These are phyloP conservation scores for Dusona sp. DNA, from an alignment of 2,888 invertebrate species.

Conservation along the genomic window DNA sequence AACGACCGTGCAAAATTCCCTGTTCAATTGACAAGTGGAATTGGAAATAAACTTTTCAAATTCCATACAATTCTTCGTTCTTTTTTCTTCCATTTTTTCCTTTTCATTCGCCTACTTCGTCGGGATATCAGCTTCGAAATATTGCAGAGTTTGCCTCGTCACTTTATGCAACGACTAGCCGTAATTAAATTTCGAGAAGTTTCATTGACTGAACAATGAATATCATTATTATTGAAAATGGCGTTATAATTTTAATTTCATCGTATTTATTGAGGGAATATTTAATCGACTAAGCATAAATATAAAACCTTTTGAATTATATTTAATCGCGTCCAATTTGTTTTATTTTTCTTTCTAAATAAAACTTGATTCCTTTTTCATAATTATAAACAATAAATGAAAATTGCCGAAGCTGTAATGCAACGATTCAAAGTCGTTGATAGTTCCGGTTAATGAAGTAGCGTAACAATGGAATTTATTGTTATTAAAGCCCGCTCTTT, in stretches of 20 bases:
- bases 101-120: background rate
- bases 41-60: constrained; percentile 61
- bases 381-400: background rate
- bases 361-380: too few relatives aligned
- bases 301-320: background rate
- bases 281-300: background rate
- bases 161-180: background rate
- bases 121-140: background rate
- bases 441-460: constrained; percentile 66
- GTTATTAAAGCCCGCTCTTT: constrained; percentile 64
- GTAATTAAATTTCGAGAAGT: constrained; percentile 17
- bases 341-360: background rate
- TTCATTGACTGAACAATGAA: background rate
- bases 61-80: constrained; percentile 42
- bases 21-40: constrained; percentile 58
- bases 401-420: constrained; percentile 7
- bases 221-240: background rate
- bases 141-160: constrained; percentile 11
- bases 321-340: too few relatives aligned
- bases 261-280: background rate
- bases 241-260: background rate
- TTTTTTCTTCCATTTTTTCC: background rate
- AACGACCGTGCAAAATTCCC: constrained; percentile 56
- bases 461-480: constrained; percentile 69
- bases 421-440: constrained; percentile 49